phyloP scores from a whole-genome alignment of 2,113 vertebrate species.

The Chunga burmeisteri region DNA sequence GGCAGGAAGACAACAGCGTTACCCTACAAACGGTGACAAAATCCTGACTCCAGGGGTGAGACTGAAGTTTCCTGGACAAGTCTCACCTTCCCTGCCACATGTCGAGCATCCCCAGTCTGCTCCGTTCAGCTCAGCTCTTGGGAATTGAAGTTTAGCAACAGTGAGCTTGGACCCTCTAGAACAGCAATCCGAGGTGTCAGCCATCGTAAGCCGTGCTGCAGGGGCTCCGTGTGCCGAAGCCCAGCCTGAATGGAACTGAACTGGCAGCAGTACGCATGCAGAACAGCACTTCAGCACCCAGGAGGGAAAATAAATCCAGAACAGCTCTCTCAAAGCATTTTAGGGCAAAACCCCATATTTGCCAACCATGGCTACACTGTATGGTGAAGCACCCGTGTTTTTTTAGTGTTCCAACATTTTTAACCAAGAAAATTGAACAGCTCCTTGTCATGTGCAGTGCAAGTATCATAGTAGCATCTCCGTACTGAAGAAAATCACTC shows the following conservation, averaged over 20 bases:
- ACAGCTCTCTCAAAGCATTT: neutral
- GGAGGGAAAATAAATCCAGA: neutral
- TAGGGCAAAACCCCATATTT: neutral
- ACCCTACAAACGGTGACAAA: neutral
- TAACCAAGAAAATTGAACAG: neutral
- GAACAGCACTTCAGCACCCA: neutral
- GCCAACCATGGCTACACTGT: neutral
- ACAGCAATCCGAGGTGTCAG: accelerated
- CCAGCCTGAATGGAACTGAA: neutral
- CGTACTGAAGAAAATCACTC: neutral
- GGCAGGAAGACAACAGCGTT: neutral
- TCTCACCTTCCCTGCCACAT: neutral
- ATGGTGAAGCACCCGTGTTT: neutral
- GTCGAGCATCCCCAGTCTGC: neutral
- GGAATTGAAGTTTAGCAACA: neutral
- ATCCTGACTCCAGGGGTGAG: neutral
- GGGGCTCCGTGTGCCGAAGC: neutral
- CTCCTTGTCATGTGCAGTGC: neutral
- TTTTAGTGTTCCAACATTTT: neutral
- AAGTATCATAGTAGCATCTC: neutral
- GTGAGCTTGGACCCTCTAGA: neutral
- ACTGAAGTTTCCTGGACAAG: neutral
- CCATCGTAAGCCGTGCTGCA: accelerated
- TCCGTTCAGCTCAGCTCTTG: neutral
- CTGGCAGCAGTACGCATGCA: neutral